phyloP scores from a whole-genome alignment of 2,113 vertebrate genomes.

The Chlamydotis undulata region DNA sequence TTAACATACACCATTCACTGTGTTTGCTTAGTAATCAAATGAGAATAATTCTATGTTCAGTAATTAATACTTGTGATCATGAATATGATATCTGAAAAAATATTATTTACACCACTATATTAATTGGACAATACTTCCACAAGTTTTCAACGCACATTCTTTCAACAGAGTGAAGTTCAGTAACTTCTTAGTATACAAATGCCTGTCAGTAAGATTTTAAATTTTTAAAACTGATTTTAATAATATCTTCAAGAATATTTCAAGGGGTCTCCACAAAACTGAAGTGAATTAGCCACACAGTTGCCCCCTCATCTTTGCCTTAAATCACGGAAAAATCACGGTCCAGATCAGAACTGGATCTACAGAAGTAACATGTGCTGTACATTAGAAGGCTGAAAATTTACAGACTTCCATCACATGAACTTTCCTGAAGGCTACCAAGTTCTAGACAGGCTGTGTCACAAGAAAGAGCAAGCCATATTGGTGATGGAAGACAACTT shows the following conservation, averaged over 20 bases:
- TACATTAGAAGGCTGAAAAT: background rate
- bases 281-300: no score
- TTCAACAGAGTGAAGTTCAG: background rate
- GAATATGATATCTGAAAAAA: conserved; percentile 10
- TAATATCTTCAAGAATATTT: no score
- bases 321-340: background rate
- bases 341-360: background rate
- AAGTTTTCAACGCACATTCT: background rate
- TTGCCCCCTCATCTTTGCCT: background rate
- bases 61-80: conserved; percentile 74
- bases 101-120: background rate
- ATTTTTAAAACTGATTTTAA: background rate
- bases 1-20: conserved; percentile 58
- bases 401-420: background rate
- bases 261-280: no score
- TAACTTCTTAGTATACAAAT: background rate
- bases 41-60: conserved; percentile 72
- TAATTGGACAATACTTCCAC: background rate
- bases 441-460: background rate
- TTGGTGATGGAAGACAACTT: background rate
- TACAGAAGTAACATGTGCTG: background rate
- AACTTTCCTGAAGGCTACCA: background rate
- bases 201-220: background rate
- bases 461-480: background rate
- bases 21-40: conserved; percentile 71